These are phyloP conservation scores for Mizuhopecten yessoensis DNA, from an alignment of 1,140 invertebrate species.

Conservation along the genomic window DNA sequence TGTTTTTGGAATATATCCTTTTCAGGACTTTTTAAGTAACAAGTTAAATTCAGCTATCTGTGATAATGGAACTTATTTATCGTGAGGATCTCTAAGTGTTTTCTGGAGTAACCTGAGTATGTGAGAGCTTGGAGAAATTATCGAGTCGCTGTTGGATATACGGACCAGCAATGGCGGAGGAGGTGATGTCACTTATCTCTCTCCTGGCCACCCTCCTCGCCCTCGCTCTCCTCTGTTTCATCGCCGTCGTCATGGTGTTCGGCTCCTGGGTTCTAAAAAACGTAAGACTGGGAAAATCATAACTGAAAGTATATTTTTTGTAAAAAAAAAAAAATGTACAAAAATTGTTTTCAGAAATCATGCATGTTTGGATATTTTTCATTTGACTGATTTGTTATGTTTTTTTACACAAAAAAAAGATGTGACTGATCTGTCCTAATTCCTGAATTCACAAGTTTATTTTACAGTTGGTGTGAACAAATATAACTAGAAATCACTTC, in stretches of 20 bases:
- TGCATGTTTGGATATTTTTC: too few relatives aligned
- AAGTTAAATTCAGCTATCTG: not conserved
- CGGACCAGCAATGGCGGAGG: slow-evolving; percentile 61
- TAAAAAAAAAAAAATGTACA: not conserved
- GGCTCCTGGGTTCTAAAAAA: slow-evolving; percentile 78
- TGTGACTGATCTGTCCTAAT: too few relatives aligned
- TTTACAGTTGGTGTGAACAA: too few relatives aligned
- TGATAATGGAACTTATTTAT: not conserved
- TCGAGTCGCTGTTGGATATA: not conserved
- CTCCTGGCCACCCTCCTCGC: slow-evolving; percentile 72
- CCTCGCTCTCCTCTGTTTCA: slow-evolving; percentile 76
- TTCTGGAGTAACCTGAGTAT: not conserved
- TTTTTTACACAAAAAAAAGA: too few relatives aligned
- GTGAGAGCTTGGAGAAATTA: not conserved
- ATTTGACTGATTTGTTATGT: too few relatives aligned
- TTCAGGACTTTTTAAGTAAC: not conserved
- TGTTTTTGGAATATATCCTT: not conserved
- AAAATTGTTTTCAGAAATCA: too few relatives aligned
- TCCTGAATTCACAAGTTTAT: too few relatives aligned
- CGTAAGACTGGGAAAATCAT: slow-evolving; percentile 68
- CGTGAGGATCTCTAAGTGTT: not conserved
- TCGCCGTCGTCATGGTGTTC: slow-evolving; percentile 74
- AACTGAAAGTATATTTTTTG: not conserved
- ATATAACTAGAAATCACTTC: too few relatives aligned
- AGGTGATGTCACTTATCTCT: slow-evolving; percentile 73